phyloP scores from a whole-genome alignment of 2,888 invertebrate species.

The Diaprepes abbreviatus region DNA sequence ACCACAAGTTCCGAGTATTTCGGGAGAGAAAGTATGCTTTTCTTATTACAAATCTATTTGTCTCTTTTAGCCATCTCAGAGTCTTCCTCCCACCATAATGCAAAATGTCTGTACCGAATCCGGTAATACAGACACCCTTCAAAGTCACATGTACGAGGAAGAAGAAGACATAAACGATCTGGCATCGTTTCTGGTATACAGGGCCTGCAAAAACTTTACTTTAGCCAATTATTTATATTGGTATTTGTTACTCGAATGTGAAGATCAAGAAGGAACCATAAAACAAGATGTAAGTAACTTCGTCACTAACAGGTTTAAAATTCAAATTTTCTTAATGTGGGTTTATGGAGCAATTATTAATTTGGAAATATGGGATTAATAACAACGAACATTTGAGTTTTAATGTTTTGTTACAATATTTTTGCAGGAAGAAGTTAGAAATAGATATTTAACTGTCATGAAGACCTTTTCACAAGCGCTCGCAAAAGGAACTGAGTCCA shows the following conservation, averaged over 20 bases:
- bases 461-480: conserved; percentile 84
- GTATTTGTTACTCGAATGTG: conserved; percentile 95
- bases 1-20: no score
- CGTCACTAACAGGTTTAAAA: no score
- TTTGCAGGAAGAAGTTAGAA: conserved; percentile 69
- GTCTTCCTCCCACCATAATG: conserved; percentile 60
- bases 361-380: no score
- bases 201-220: conserved; percentile 90
- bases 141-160: conserved; percentile 66
- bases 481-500: conserved; percentile 77
- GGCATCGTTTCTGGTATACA: conserved; percentile 89
- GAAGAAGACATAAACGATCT: conserved; percentile 75
- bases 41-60: no score
- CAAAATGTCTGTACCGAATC: conserved; percentile 66
- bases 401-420: no score
- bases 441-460: conserved; percentile 93
- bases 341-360: no score
- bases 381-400: no score
- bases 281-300: conserved; percentile 79
- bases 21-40: no score
- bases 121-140: conserved; percentile 69
- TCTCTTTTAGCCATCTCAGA: conserved; percentile 48
- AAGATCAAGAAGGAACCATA: conserved; percentile 81
- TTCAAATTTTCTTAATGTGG: no score
- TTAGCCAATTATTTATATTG: conserved; percentile 98